phyloP scores from a whole-genome alignment of 2,113 vertebrate species.

The Cheirogaleus medius region DNA sequence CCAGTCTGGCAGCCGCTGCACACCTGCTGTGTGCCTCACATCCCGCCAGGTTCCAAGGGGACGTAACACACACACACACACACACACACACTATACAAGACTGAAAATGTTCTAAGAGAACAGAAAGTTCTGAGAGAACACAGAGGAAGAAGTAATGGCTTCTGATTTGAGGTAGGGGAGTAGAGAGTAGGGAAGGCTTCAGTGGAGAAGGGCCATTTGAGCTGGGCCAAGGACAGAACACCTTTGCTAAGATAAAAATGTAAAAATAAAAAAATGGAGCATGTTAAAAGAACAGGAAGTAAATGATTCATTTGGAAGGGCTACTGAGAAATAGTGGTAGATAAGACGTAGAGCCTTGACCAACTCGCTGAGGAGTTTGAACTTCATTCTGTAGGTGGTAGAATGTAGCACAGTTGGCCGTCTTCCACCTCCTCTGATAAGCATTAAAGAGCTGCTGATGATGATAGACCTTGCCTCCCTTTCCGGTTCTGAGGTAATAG shows the following conservation, averaged over 20 bases:
- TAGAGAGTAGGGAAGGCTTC: neutral
- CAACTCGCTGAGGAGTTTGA: slow-evolving; percentile 6
- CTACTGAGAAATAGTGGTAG: neutral
- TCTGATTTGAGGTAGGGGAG: neutral
- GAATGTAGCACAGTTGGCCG: neutral
- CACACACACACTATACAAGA: neutral
- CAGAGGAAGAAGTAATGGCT: neutral
- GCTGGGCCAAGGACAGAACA: neutral
- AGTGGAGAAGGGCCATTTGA: neutral
- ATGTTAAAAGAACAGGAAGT: neutral
- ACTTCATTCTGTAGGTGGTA: neutral
- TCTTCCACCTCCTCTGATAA: neutral
- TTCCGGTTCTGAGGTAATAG: neutral
- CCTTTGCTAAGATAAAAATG: neutral
- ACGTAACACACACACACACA: neutral
- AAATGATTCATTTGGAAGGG: neutral
- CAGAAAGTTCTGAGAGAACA: neutral
- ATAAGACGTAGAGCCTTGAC: slow-evolving; percentile 31
- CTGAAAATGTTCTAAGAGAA: neutral
- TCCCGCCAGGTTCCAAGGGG: neutral
- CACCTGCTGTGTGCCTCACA: neutral
- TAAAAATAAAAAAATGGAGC: neutral
- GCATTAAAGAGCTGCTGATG: neutral
- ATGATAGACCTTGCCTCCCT: neutral
- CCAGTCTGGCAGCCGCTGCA: neutral